Conservation (phyloP, 2,888 invertebrate genomes). For the Drosophila neonasuta region DNA sequence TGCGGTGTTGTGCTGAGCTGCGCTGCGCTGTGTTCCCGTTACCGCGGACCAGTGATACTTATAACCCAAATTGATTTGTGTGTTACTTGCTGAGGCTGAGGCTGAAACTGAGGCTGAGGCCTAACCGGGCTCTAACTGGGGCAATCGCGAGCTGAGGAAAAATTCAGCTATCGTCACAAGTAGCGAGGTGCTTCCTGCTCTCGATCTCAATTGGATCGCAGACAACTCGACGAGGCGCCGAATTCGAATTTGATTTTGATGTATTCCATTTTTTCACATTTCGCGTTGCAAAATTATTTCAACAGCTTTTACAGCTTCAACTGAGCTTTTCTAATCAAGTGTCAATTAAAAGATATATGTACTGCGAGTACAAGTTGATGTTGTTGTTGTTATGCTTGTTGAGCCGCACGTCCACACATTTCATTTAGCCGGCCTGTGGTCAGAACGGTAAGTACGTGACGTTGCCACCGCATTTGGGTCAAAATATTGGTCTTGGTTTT, state of each 20-base stretch:
- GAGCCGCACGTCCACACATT: constrained; percentile 50
- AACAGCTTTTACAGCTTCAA: constrained; percentile 16
- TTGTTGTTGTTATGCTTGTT: constrained; percentile 7
- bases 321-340: constrained; percentile 39
- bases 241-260: constrained; percentile 39
- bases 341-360: constrained; percentile 67
- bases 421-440: constrained; percentile 37
- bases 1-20: constrained; percentile 15
- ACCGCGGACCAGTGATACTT: constrained; percentile 17
- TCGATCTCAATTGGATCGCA: constrained; percentile 32
- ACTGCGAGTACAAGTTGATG: constrained; percentile 13
- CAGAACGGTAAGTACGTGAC: constrained; percentile 63
- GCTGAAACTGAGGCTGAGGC: constrained; percentile 4
- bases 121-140: constrained; percentile 50
- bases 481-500: constrained; percentile 57
- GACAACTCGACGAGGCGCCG: constrained; percentile 3
- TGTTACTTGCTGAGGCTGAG: constrained; percentile 18
- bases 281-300: constrained; percentile 33
- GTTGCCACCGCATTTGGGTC: constrained; percentile 52
- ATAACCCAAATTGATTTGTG: constrained; percentile 54
- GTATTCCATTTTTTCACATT: constrained; percentile 29
- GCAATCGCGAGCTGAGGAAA: constrained; percentile 27
- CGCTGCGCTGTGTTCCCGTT: constrained; percentile 20
- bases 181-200: constrained; percentile 50
- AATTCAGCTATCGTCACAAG: constrained; percentile 13